Base-by-base conservation (phyloP, 2,888 invertebrate genomes). In the Melikaiella ostensackeni region DNA sequence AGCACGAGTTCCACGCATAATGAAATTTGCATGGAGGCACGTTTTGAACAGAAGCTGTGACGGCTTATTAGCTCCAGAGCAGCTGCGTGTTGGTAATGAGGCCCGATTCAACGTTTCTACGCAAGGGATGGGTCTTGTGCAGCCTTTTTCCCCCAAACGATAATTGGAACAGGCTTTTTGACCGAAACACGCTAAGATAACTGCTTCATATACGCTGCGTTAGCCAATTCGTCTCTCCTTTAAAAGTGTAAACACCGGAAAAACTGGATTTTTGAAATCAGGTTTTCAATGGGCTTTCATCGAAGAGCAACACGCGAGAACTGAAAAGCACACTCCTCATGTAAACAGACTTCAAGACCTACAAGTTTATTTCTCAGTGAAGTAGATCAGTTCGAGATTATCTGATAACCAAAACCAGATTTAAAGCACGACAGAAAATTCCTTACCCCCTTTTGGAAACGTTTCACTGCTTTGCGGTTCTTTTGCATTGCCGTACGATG, bases 61-160 rank as follows among this genome's bases (percentile, higher is more conserved):
- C 88, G 88, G 89, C 89, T 90, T 90, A 90, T 90, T 90, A 90
- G 89, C 85, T 83, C 83, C 84, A 81, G 81, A 88, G 89, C 90
- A 89, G 90, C 89, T 89, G 89, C 89, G 88, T 89, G 89, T 87
- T 82, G 86, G 86, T 89, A 88, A 90, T 89, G 89, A 89, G 89
- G 85, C 79, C 86, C 87, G 86, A 80, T 80, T 79, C 75, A 78
- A 79, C 50, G 46, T 70, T 27, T 50, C 66, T 50, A 50, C 50
- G 30, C 66, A 27, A 27, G 27, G 50, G 24, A 27, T 27, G 27
- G 59, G 59, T 9, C 9, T 55, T 9, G 8, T 7, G 21, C 21
- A 21, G 55, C 59, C 70, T 30, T 70, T 70, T 55, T 70, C 30
- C 70, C 50, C 70, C 50, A 70, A 70, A 70, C 46, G 50, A 70